Conservation (phyloP, 2,113 vertebrate species). For the Varanus komodoensis region DNA sequence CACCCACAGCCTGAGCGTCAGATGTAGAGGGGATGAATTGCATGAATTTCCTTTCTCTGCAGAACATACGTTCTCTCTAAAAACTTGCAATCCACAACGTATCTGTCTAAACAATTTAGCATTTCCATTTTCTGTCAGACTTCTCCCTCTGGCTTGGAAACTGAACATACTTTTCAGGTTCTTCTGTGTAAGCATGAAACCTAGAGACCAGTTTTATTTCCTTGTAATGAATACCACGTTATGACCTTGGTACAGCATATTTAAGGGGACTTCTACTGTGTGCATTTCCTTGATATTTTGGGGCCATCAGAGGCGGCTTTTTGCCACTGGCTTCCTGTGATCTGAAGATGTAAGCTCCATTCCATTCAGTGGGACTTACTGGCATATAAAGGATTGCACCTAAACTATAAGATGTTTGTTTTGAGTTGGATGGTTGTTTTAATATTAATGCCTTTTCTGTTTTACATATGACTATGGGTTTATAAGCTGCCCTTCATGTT, state of each 20-base stretch:
- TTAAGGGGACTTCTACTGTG: no score
- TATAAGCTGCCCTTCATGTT: no score
- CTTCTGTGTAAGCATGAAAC: background rate
- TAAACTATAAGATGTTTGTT: background rate
- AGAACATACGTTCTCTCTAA: background rate
- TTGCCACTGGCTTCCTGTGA: no score
- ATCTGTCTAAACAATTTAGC: background rate
- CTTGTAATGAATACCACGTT: background rate
- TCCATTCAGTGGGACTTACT: background rate
- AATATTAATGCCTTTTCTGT: no score
- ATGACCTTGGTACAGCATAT: no score
- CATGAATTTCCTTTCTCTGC: background rate
- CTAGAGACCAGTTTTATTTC: background rate
- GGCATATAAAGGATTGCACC: background rate
- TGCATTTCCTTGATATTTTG: no score
- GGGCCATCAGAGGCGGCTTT: no score
- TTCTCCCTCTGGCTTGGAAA: background rate
- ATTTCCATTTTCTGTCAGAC: background rate
- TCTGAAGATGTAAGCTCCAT: no score
- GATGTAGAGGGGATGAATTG: background rate
- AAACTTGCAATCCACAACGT: background rate
- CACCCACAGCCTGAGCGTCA: background rate
- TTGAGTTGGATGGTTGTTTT: background rate
- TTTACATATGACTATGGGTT: no score
- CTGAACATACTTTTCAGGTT: background rate